Evolutionary conservation across 1,140 invertebrate species (phyloP).

Genomic region (Pseudomyrmex concolor): DNA sequence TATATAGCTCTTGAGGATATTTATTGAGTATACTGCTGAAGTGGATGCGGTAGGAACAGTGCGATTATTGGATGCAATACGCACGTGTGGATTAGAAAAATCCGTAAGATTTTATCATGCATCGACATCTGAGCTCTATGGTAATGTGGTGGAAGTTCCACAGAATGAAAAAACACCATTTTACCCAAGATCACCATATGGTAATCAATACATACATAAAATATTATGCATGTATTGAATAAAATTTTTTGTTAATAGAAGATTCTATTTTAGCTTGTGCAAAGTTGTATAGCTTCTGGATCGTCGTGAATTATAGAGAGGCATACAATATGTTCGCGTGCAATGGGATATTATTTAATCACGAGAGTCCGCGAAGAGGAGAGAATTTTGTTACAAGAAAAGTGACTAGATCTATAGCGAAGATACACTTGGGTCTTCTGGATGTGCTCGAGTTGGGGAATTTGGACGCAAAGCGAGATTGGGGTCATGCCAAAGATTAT

Average conservation of each 20-base stretch:
- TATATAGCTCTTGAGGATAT: neutral
- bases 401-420: slow-evolving; percentile 98
- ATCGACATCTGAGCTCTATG: slow-evolving; percentile 99
- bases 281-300: slow-evolving; percentile 99
- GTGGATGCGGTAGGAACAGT: slow-evolving; percentile 99
- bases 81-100: slow-evolving; percentile 95
- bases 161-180: slow-evolving; percentile 99
- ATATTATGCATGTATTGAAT: slow-evolving; percentile 2
- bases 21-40: slow-evolving; percentile 99
- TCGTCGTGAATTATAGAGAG: slow-evolving; percentile 98
- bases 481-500: slow-evolving; percentile 99
- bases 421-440: slow-evolving; percentile 95
- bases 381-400: slow-evolving; percentile 99
- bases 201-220: slow-evolving; percentile 85
- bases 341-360: slow-evolving; percentile 99
- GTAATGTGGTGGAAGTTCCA: slow-evolving; percentile 98
- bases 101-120: slow-evolving; percentile 98
- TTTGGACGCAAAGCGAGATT: slow-evolving; percentile 97
- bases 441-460: slow-evolving; percentile 97
- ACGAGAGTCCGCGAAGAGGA: slow-evolving; percentile 98
- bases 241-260: slow-evolving; percentile 23
- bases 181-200: slow-evolving; percentile 99
- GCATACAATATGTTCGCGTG: slow-evolving; percentile 99
- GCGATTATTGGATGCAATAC: slow-evolving; percentile 96
- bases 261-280: slow-evolving; percentile 92